These are phyloP conservation scores for Oncorhynchus clarkii DNA, from an alignment of 2,113 vertebrate species.

Conservation along the genomic window DNA sequence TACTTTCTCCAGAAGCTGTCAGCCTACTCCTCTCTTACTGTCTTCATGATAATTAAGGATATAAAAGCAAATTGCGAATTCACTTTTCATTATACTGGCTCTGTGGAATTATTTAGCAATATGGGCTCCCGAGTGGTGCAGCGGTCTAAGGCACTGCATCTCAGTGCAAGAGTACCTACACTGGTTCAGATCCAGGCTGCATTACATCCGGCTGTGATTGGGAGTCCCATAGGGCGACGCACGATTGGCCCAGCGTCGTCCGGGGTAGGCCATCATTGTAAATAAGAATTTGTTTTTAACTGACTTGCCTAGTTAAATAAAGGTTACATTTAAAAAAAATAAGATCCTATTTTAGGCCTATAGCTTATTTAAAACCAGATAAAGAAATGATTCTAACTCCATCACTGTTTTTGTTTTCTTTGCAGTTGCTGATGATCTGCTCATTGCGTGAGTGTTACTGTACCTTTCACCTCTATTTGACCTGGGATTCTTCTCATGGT, in stretches of 20 bases:
- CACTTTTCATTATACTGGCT: background rate
- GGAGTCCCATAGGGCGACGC: too few species aligned
- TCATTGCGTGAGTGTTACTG: conserved; percentile 85
- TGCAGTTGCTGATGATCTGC: conserved; percentile 89
- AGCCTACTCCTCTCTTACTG: background rate
- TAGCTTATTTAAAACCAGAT: background rate
- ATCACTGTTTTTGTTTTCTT: conserved; percentile 31
- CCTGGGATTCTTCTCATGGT: too few species aligned
- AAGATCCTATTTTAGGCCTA: background rate
- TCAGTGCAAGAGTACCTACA: too few species aligned
- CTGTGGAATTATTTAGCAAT: background rate
- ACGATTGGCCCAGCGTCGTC: too few species aligned
- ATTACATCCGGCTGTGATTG: too few species aligned
- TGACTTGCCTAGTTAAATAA: too few species aligned
- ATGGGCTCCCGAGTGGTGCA: background rate
- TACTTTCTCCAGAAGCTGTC: background rate
- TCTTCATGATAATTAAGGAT: too few species aligned
- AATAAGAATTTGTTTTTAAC: too few species aligned
- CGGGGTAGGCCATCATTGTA: too few species aligned
- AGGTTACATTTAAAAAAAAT: too few species aligned
- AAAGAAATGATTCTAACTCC: background rate
- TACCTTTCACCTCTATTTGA: background rate
- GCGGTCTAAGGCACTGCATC: too few species aligned
- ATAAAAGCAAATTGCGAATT: background rate
- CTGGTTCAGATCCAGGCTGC: too few species aligned